Percentiles rank a stretch among this genome's conserved stretches.
These are phyloP conservation scores for Aspiorhynchus laticeps DNA, from an alignment of 2,113 vertebrate genomes.

Conservation along the genomic window DNA sequence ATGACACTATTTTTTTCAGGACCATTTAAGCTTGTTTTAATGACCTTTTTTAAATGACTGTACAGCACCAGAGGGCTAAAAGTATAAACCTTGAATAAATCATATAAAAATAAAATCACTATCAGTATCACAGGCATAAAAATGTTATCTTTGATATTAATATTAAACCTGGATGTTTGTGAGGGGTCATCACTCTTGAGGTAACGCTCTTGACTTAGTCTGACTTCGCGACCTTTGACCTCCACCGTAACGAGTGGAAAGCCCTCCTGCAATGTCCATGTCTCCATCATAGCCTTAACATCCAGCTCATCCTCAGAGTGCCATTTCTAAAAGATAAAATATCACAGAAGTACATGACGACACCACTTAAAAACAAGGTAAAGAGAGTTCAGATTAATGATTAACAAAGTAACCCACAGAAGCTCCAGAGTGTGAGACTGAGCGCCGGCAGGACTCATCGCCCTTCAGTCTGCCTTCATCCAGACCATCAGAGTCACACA, in stretches of 20 bases:
- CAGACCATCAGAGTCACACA: constrained; percentile 74
- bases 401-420: constrained; percentile 69
- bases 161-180: constrained; percentile 75
- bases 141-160: neutral
- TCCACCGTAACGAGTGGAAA: constrained; percentile 86
- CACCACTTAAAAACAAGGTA: neutral
- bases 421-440: constrained; percentile 59
- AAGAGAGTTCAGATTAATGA: neutral
- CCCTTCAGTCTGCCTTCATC: constrained; percentile 60
- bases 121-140: neutral
- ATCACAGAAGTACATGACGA: neutral
- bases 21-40: no score
- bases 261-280: constrained; percentile 90
- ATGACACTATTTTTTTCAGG: no score
- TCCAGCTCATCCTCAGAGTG: constrained; percentile 74
- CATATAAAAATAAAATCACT: neutral
- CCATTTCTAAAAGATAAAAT: constrained; percentile 74
- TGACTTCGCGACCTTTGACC: constrained; percentile 79
- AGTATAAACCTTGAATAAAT: neutral
- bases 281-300: constrained; percentile 86
- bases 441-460: constrained; percentile 76
- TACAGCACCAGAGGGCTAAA: no score
- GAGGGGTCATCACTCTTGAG: constrained; percentile 70
- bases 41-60: no score
- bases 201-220: constrained; percentile 83